phyloP scores from a whole-genome alignment of 2,113 vertebrate species.

The Leucosticte australis region DNA sequence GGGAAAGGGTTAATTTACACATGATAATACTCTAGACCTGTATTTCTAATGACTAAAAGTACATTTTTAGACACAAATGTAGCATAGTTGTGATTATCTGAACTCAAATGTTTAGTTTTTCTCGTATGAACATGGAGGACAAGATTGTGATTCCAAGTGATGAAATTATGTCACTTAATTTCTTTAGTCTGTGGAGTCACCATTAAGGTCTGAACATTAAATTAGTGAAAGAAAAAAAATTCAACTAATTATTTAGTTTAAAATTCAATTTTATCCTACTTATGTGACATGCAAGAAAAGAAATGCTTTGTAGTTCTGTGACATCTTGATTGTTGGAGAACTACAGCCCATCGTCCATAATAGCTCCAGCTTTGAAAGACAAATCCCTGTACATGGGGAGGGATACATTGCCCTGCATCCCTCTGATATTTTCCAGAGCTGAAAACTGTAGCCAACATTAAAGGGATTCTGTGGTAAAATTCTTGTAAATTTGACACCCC shows the following conservation, averaged over 20 bases:
- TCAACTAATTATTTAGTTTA: background rate
- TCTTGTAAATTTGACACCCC: slow-evolving; percentile 29
- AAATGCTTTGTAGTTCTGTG: background rate
- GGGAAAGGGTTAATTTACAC: background rate
- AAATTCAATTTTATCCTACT: background rate
- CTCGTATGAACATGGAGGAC: background rate
- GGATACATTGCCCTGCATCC: background rate
- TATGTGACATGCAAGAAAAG: background rate
- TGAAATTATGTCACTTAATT: background rate
- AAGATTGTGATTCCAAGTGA: background rate
- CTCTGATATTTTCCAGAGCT: slow-evolving; percentile 36
- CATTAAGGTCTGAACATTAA: background rate
- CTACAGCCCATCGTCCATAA: background rate
- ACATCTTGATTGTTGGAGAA: background rate
- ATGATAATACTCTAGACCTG: background rate
- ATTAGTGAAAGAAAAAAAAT: background rate
- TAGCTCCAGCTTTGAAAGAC: background rate
- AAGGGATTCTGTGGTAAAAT: slow-evolving; percentile 49
- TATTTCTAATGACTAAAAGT: background rate
- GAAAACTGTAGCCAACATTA: slow-evolving; percentile 16
- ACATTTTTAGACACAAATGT: background rate
- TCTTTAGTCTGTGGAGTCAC: background rate
- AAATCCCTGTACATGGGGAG: background rate
- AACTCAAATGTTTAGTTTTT: background rate
- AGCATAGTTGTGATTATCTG: background rate